These are phyloP conservation scores for Melanotaenia maccullochi DNA, from an alignment of 2,797 vertebrate species.

Conservation along the genomic window DNA sequence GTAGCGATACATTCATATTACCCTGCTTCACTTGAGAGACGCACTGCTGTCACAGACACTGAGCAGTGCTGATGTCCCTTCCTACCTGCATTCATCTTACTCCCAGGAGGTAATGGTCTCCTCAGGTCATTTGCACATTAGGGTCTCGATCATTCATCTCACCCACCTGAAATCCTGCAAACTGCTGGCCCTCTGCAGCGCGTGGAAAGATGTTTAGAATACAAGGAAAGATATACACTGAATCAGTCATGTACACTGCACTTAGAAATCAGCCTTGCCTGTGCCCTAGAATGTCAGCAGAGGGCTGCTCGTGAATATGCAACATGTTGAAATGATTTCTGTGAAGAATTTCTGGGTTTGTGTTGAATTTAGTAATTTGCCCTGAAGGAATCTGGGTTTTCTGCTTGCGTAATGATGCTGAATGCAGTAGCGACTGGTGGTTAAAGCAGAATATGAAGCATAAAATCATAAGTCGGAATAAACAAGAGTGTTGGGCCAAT, in stretches of 20 bases:
- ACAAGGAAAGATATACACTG: constrained; percentile 47
- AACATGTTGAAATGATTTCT: constrained; percentile 41
- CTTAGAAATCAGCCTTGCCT: constrained; percentile 20
- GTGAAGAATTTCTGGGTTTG: constrained; percentile 44
- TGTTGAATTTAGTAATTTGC: constrained; percentile 38
- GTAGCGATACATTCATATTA: constrained; percentile 82
- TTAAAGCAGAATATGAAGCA: background rate
- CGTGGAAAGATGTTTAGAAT: constrained; percentile 34
- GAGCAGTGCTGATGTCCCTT: constrained; percentile 80
- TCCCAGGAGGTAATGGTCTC: constrained; percentile 78
- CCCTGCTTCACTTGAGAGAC: constrained; percentile 75
- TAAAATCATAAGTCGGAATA: background rate
- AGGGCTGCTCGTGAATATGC: constrained; percentile 34
- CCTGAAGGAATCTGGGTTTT: constrained; percentile 40
- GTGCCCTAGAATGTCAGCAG: constrained; percentile 30
- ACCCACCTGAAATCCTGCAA: constrained; percentile 63
- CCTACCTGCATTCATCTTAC: constrained; percentile 81
- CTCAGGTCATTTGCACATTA: constrained; percentile 80
- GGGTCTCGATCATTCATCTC: constrained; percentile 74
- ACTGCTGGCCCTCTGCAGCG: constrained; percentile 40
- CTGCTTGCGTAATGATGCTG: constrained; percentile 49
- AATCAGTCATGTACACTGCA: constrained; percentile 44
- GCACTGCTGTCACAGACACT: constrained; percentile 75
- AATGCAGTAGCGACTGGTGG: constrained; percentile 19
- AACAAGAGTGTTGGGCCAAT: background rate